Conservation (phyloP, 2,888 invertebrate species). For the Punctoribates punctum region DNA sequence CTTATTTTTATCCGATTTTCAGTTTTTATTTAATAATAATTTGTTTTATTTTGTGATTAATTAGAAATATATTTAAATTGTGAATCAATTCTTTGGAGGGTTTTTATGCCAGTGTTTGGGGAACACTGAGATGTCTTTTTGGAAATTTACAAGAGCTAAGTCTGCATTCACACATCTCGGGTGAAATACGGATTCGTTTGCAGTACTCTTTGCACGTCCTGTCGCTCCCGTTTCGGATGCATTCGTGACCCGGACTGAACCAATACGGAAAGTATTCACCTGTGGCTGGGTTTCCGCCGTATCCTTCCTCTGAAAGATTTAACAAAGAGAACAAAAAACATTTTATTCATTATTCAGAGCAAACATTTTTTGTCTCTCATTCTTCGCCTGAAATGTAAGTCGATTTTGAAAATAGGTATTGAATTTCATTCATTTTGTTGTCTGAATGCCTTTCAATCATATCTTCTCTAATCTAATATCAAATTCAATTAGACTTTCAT, state of each 20-base stretch:
- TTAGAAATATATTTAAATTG: neutral
- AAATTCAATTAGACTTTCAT: too few relatives aligned
- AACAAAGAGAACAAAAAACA: neutral
- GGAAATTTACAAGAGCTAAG: conserved; percentile 42
- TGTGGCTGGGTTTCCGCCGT: conserved; percentile 41
- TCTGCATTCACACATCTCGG: conserved; percentile 39
- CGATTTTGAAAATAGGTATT: too few relatives aligned
- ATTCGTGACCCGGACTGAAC: conserved; percentile 43
- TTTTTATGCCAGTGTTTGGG: conserved; percentile 22
- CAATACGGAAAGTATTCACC: conserved; percentile 43
- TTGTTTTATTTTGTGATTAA: neutral
- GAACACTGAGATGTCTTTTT: conserved; percentile 37
- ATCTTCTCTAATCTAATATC: too few relatives aligned
- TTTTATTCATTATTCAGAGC: neutral
- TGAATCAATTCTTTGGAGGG: neutral
- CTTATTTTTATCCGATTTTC: neutral
- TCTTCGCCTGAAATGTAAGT: too few relatives aligned
- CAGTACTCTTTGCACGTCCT: conserved; percentile 42
- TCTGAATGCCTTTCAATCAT: too few relatives aligned
- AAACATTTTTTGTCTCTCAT: neutral
- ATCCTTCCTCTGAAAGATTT: conserved; percentile 33
- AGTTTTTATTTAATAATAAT: neutral
- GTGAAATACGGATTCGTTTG: conserved; percentile 37
- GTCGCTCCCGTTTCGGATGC: conserved; percentile 41
- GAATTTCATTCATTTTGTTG: too few relatives aligned